These are phyloP conservation scores for Zaprionus ghesquierei DNA, from an alignment of 1,140 invertebrate species.

Conservation along the genomic window DNA sequence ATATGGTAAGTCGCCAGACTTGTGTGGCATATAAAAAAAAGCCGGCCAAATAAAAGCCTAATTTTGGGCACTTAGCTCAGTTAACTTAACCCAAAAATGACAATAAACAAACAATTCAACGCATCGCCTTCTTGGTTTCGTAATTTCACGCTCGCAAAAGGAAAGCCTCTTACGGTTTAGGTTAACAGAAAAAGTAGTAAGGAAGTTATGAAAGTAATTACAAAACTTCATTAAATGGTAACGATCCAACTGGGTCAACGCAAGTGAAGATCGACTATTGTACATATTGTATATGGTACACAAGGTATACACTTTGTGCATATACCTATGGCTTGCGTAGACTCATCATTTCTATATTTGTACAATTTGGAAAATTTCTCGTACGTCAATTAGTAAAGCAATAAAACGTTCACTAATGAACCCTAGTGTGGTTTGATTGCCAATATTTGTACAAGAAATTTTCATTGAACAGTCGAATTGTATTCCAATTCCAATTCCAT, in stretches of 20 bases:
- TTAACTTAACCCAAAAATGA: constrained; percentile 67
- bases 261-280: constrained; percentile 13
- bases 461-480: constrained; percentile 12
- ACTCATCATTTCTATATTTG: neutral
- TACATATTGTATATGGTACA: neutral
- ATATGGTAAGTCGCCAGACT: constrained; percentile 62
- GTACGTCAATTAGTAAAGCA: constrained; percentile 10
- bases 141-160: neutral
- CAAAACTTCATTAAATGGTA: constrained; percentile 74
- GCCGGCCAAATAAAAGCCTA: constrained; percentile 23
- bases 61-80: constrained; percentile 60
- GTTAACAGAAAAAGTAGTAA: constrained; percentile 6
- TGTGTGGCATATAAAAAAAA: neutral
- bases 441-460: constrained; percentile 38
- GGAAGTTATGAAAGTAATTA: constrained; percentile 75
- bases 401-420: constrained; percentile 22
- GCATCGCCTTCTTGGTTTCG: neutral
- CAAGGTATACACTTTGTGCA: neutral
- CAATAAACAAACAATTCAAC: constrained; percentile 49
- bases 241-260: constrained; percentile 76
- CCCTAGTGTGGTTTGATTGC: constrained; percentile 5
- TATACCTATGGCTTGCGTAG: neutral
- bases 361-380: neutral
- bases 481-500: constrained; percentile 5
- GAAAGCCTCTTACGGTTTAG: neutral